Conservation (phyloP, 2,888 invertebrate genomes). For the Lasioglossum lativentre region DNA sequence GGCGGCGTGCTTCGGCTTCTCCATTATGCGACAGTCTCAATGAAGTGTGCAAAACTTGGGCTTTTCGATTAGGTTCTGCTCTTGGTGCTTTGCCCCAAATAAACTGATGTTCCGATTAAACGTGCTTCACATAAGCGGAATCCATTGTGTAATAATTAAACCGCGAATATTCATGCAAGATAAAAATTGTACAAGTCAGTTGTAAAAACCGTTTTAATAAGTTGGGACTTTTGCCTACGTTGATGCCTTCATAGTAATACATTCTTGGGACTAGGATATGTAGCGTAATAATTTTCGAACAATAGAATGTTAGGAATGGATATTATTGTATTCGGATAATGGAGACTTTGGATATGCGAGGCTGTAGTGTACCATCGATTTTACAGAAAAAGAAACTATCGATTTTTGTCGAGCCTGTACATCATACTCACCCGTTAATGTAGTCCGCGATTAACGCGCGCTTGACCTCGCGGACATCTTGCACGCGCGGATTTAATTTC, state of each 20-base stretch:
- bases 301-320: not conserved
- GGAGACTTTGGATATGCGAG: not conserved
- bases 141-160: not conserved
- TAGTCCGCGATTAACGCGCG: conserved; percentile 17
- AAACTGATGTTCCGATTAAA: not conserved
- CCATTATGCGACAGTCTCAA: not conserved
- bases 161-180: not conserved
- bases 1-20: not conserved
- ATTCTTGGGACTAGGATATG: no score
- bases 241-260: no score
- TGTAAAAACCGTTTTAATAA: no score
- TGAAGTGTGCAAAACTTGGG: not conserved
- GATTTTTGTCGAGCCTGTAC: not conserved
- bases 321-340: not conserved
- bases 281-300: no score
- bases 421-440: conserved; percentile 4
- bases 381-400: not conserved
- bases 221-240: no score
- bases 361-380: not conserved
- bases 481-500: conserved; percentile 42
- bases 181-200: not conserved
- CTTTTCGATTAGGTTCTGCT: not conserved
- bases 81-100: not conserved
- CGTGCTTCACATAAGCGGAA: not conserved
- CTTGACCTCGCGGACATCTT: not conserved